Base-by-base conservation (phyloP, 2,113 vertebrate genomes). In the Callocephalon fimbriatum region DNA sequence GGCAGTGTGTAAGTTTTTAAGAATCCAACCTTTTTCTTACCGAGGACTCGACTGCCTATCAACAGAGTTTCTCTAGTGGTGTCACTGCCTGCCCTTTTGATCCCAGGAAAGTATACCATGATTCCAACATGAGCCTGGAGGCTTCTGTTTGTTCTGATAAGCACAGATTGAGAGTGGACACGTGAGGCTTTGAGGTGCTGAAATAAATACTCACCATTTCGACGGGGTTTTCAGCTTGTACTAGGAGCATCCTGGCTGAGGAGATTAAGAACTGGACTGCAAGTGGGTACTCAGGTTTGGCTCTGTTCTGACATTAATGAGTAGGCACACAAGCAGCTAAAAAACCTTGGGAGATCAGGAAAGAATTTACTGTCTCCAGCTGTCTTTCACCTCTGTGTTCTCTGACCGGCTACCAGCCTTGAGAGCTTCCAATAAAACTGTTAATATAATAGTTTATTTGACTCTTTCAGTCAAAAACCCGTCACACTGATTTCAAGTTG, bases 101-200 rank as follows among this genome's bases (percentile, higher is more conserved):
- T 86, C 67, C 45, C 6, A 5, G 19, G 25, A 17, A 70, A 79
- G 32, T 23, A 42, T 44, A 35, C 15, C 54, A 53, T 0, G 0
- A 22, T 44, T 12, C 35, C 74, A 53, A 23, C 31, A 40, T 0
- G 11, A 48, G 22, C 31, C 5, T 3, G 40, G 44, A 84, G 35
- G 31, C 31, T 90, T 83, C 74, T 71, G 11, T 38, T 89, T 61
- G 37, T 31, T 79, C 78, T 59, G 27, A 62, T 53, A 70, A 93
- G 56, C 26, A 68, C 73, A 26, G 76, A 54, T 7, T 0, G 0
- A 42, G 42, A 61, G 50, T 3, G 3, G 23, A 20, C 0, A 0
- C 4, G 2, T 13, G 37, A 88, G 54, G 35, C 31, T 58, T 63
- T n/a, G 29, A 74, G 27, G 3, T 45, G 21, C 54, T 73, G 67